Evolutionary conservation across 1,140 invertebrate genomes (phyloP).

Genomic region (Temnothorax longispinosus): DNA sequence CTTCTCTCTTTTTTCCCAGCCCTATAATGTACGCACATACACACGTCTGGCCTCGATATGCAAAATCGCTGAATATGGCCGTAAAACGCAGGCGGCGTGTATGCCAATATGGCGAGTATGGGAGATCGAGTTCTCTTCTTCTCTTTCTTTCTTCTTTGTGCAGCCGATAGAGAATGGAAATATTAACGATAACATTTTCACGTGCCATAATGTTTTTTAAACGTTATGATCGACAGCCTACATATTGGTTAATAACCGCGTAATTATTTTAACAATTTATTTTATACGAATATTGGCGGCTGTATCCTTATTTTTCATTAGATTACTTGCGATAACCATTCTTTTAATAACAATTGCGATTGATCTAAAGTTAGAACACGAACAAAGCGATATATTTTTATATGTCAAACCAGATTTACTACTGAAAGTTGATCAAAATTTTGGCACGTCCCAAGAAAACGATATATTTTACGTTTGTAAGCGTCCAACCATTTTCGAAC

Average conservation of each 20-base stretch:
- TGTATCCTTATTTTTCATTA: not conserved
- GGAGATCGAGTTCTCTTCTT: conserved; percentile 68
- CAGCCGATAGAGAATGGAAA: conserved; percentile 70
- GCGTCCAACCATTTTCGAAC: conserved; percentile 30
- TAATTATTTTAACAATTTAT: conserved; percentile 1
- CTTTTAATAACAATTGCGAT: not conserved
- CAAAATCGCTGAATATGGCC: conserved; percentile 85
- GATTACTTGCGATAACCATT: not conserved
- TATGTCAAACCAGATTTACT: not conserved
- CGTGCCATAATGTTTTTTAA: conserved; percentile 6
- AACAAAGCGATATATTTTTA: not conserved
- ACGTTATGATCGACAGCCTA: not conserved
- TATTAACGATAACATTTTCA: conserved; percentile 73
- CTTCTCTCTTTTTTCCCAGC: conserved; percentile 29
- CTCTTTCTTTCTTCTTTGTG: conserved; percentile 41
- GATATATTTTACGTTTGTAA: conserved; percentile 44
- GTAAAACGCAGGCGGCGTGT: conserved; percentile 84
- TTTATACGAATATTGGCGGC: not conserved
- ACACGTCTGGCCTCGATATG: conserved; percentile 76
- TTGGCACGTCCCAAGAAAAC: not conserved
- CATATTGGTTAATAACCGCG: not conserved
- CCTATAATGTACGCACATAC: conserved; percentile 63
- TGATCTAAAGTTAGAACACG: not conserved
- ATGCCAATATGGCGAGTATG: conserved; percentile 81
- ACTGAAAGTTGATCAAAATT: not conserved